Percentiles rank a stretch among this genome's conserved stretches.
Evolutionary conservation across 2,888 invertebrate species (phyloP).

Genomic region (Ectemnius lituratus): DNA sequence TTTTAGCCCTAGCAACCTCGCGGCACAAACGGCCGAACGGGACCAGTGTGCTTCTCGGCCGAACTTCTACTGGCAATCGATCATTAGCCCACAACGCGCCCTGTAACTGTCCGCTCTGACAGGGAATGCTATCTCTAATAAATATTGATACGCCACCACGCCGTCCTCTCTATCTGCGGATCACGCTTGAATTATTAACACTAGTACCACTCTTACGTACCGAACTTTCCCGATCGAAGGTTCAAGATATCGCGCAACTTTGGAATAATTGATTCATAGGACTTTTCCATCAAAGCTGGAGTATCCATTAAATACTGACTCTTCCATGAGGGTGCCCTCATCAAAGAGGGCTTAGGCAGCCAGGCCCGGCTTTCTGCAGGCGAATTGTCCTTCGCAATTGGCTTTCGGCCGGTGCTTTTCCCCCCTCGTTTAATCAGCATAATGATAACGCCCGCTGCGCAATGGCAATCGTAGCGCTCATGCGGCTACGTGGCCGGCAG

Average conservation of each 20-base stretch:
- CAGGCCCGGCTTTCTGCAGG: neutral
- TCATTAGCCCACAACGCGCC: neutral
- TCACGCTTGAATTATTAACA: no score
- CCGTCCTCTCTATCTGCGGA: no score
- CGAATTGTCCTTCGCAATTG: slow-evolving; percentile 15
- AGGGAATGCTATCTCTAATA: neutral
- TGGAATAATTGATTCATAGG: no score
- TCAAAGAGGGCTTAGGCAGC: neutral
- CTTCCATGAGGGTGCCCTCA: no score
- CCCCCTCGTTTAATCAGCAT: slow-evolving; percentile 17
- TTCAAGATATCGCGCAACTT: no score
- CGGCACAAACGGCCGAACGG: neutral
- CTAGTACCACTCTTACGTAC: no score
- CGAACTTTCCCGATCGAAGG: no score
- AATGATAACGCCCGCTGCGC: slow-evolving; percentile 12
- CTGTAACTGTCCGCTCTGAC: neutral
- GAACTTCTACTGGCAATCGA: neutral
- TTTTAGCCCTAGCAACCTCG: neutral
- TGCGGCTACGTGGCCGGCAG: slow-evolving; percentile 11
- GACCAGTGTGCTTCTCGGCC: neutral
- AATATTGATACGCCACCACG: neutral
- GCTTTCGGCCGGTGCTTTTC: slow-evolving; percentile 17
- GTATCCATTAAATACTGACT: no score
- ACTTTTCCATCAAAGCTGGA: no score
- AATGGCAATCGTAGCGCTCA: slow-evolving; percentile 13